A percentile compares a stretch with the other conserved stretches of the same genome.
phyloP scores from a whole-genome alignment of 2,797 vertebrate genomes.

The Chelonia mydas region DNA sequence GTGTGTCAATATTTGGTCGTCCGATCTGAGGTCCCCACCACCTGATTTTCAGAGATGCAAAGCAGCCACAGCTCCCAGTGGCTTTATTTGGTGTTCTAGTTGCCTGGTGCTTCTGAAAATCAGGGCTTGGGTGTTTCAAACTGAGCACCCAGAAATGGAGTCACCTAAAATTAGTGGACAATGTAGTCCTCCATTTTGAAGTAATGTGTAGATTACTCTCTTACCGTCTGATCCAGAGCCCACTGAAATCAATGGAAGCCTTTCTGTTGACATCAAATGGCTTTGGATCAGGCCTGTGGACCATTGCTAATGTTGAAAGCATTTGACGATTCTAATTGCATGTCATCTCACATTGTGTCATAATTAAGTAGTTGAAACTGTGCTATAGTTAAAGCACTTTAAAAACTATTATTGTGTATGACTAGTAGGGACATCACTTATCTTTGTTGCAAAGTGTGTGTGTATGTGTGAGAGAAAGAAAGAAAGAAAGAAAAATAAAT shows the following conservation, averaged over 20 bases:
- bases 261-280: neutral
- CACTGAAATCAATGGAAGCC: neutral
- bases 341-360: neutral
- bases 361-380: neutral
- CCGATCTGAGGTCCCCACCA: rapidly evolving
- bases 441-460: neutral
- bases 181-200: neutral
- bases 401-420: neutral
- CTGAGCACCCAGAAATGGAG: neutral
- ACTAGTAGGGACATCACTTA: neutral
- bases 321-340: neutral
- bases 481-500: neutral
- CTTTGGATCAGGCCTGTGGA: neutral
- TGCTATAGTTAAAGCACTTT: neutral
- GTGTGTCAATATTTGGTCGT: rapidly evolving
- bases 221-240: neutral
- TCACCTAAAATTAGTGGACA: neutral
- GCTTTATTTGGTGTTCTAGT: neutral
- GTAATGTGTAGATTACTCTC: neutral
- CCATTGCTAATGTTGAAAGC: neutral
- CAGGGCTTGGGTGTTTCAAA: neutral
- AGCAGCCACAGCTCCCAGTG: neutral
- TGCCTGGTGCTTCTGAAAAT: neutral
- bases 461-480: neutral
- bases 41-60: neutral